phyloP scores from a whole-genome alignment of 2,888 invertebrate genomes.

The Emesis furor region DNA sequence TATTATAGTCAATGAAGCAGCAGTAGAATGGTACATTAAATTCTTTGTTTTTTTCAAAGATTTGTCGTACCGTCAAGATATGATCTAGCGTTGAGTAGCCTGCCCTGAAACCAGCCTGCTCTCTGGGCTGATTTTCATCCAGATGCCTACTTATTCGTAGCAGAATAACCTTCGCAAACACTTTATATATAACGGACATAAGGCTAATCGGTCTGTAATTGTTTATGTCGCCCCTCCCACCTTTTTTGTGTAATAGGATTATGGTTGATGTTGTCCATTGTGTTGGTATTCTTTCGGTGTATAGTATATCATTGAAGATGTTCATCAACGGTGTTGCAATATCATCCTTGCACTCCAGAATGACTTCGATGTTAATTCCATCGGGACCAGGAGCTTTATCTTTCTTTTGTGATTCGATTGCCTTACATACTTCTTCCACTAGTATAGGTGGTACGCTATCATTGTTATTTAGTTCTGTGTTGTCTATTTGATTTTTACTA shows the following conservation, averaged over 20 bases:
- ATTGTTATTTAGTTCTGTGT: conserved; percentile 6
- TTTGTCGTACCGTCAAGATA: too few species aligned
- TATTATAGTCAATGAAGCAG: too few species aligned
- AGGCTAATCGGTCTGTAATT: conserved; percentile 41
- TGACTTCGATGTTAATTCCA: conserved; percentile 8
- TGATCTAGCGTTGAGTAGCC: too few species aligned
- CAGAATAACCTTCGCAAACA: neutral
- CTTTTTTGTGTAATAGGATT: conserved; percentile 43
- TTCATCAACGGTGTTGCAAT: conserved; percentile 28
- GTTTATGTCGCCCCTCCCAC: conserved; percentile 31
- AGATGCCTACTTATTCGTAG: too few species aligned
- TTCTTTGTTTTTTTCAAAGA: too few species aligned
- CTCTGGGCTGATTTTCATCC: too few species aligned
- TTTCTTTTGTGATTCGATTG: conserved; percentile 42
- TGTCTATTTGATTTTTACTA: conserved; percentile 15
- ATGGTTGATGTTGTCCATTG: conserved; percentile 49
- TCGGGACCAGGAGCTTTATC: conserved; percentile 43
- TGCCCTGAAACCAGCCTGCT: too few species aligned
- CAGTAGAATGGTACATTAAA: too few species aligned
- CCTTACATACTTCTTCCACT: conserved; percentile 31
- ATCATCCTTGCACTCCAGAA: conserved; percentile 19
- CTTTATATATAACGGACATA: neutral
- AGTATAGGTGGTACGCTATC: conserved; percentile 28
- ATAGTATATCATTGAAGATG: conserved; percentile 45
- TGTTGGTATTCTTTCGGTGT: conserved; percentile 30